Evolutionary conservation across 2,888 invertebrate genomes (phyloP), one percentile per base, ranked within the genome.

Genomic region (Hydrotaea cyrtoneurina): DNA sequence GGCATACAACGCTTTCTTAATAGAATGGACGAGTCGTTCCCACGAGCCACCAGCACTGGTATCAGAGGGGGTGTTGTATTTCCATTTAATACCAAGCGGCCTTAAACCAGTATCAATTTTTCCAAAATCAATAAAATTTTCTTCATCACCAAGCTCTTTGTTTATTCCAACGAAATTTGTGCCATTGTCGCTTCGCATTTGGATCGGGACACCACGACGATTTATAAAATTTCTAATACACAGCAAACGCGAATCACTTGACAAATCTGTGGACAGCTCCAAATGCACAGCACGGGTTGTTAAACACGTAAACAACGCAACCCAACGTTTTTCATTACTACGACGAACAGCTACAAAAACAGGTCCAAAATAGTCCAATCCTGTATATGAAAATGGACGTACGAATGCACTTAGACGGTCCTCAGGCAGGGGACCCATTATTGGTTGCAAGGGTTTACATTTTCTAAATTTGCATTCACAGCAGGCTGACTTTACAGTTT

Each of bases 301-400:
- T n/a, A 71, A 50, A 72, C 78, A 71, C 23, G 59, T 78, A 17
- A 78, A 78, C 23, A 78, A 50, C 7, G 78, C 78, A n/a, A 78
- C 69, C 1, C 57, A n/a, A n/a, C n/a, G 39, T 17, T 59, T 59
- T 15, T 59, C 23, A 31, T 62, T 31, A 36, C 62, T 62, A 19
- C 62, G 62, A 57, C 57, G 57, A 15, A 50, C 4, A 46, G 43
- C 4, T 13, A 69, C 43, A 15, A 23, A 43, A 11, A 69, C 69
- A 15, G 71, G 71, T 11, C 43, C 69, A 15, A 46, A 69, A 23
- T 69, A 69, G 23, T 69, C 53, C 21, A 87, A 23, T 0, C 87
- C 88, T 10, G 86, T 86, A 53, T 87, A 87, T 1, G 78, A 78
- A 39, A 87, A 76, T 53, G 76, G 66, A 4, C 55, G 76, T 21